These are phyloP conservation scores for Mesitornis unicolor DNA, from an alignment of 2,113 vertebrate genomes.

Conservation along the genomic window DNA sequence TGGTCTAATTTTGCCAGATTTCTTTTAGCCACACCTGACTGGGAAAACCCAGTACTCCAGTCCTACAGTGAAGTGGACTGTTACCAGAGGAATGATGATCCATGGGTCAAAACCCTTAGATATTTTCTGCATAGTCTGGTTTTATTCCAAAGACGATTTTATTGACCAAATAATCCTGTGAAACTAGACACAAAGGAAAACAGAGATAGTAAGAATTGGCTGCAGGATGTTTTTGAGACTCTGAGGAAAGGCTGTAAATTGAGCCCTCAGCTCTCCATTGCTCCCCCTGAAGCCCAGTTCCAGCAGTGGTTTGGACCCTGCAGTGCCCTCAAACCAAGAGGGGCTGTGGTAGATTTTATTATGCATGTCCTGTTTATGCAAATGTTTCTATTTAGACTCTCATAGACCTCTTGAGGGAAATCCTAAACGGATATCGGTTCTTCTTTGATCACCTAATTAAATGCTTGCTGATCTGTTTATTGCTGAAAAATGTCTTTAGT, in stretches of 20 bases:
- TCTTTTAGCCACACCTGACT: background rate
- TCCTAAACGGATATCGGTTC: background rate
- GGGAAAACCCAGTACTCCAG: background rate
- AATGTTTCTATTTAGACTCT: background rate
- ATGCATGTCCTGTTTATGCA: background rate
- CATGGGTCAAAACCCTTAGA: background rate
- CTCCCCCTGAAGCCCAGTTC: background rate
- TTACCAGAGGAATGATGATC: background rate
- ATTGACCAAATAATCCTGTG: background rate
- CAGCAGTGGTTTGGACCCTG: fast-evolving
- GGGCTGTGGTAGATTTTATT: background rate
- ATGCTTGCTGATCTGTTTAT: background rate
- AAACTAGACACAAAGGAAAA: background rate
- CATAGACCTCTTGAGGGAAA: background rate
- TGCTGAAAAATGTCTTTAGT: background rate
- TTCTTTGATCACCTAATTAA: background rate
- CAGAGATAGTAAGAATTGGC: background rate
- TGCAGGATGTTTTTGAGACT: background rate
- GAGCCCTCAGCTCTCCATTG: background rate
- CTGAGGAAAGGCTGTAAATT: background rate
- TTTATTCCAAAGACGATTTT: background rate
- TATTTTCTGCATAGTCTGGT: background rate
- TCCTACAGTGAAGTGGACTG: background rate
- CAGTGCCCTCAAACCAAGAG: background rate
- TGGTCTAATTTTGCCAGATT: background rate